phyloP scores from a whole-genome alignment of 2,888 invertebrate species.

The Sinohyriopsis cumingii region DNA sequence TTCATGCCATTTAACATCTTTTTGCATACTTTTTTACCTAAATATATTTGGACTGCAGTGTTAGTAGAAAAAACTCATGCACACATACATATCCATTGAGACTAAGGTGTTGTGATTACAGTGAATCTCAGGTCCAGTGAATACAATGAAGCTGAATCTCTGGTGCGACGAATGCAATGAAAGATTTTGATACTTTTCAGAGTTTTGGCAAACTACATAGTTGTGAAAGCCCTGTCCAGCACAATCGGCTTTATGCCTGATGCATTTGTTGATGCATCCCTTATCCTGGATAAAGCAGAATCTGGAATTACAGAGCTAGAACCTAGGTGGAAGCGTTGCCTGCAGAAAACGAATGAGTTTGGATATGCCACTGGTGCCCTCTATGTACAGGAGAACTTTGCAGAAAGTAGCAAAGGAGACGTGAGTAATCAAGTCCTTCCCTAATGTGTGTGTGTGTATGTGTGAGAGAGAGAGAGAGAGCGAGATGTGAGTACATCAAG shows the following conservation, averaged over 20 bases:
- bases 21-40: no score
- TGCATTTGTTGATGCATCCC: constrained; percentile 38
- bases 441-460: neutral
- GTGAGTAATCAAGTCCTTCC: constrained; percentile 31
- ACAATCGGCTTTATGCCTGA: constrained; percentile 45
- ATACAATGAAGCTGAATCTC: no score
- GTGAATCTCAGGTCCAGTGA: no score
- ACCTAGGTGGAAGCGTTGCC: constrained; percentile 55
- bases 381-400: constrained; percentile 56
- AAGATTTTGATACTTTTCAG: constrained; percentile 30
- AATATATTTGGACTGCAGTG: no score
- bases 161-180: no score
- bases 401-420: constrained; percentile 45
- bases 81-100: no score
- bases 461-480: neutral
- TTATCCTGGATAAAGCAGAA: constrained; percentile 46
- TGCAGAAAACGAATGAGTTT: constrained; percentile 41
- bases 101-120: no score
- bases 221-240: constrained; percentile 43
- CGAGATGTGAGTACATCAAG: constrained; percentile 41
- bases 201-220: constrained; percentile 57
- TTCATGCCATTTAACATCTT: no score
- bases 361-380: constrained; percentile 58
- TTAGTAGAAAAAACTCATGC: no score
- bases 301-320: constrained; percentile 38